Conservation (phyloP, 2,797 vertebrate species). For the Neopelma chrysocephalum region DNA sequence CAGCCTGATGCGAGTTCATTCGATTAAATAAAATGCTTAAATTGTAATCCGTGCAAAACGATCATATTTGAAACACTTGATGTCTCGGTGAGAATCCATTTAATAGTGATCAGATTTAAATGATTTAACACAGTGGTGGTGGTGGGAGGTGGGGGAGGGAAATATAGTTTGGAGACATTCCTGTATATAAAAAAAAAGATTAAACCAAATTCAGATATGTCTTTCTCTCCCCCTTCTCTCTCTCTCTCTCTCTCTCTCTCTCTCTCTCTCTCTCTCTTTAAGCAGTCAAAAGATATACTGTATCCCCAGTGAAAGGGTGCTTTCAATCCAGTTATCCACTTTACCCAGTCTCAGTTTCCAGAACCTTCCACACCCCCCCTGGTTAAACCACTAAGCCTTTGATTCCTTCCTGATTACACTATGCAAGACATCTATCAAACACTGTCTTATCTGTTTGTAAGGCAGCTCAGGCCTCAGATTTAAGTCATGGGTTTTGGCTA, state of each 20-base stretch:
- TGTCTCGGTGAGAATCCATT: conserved; percentile 72
- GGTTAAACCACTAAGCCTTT: conserved; percentile 76
- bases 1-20: conserved; percentile 64
- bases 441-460: conserved; percentile 84
- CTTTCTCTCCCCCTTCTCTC: background rate
- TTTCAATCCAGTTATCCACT: conserved; percentile 70
- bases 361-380: conserved; percentile 75
- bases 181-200: conserved; percentile 58
- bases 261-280: background rate
- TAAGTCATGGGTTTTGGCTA: conserved; percentile 84
- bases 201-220: conserved; percentile 59
- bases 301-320: conserved; percentile 67
- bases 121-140: conserved; percentile 64
- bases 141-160: conserved; percentile 56
- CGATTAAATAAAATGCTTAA: conserved; percentile 71
- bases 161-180: conserved; percentile 52
- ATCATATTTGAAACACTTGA: conserved; percentile 73
- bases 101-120: conserved; percentile 73
- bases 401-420: conserved; percentile 79
- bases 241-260: background rate
- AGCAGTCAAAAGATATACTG: conserved; percentile 60
- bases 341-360: conserved; percentile 70
- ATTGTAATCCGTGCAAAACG: conserved; percentile 74
- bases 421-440: conserved; percentile 81
- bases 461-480: conserved; percentile 84